A percentile compares a stretch with the other conserved stretches of the same genome.
These are phyloP conservation scores for Ramphastos sulfuratus DNA, from an alignment of 2,113 vertebrate genomes.

Conservation along the genomic window DNA sequence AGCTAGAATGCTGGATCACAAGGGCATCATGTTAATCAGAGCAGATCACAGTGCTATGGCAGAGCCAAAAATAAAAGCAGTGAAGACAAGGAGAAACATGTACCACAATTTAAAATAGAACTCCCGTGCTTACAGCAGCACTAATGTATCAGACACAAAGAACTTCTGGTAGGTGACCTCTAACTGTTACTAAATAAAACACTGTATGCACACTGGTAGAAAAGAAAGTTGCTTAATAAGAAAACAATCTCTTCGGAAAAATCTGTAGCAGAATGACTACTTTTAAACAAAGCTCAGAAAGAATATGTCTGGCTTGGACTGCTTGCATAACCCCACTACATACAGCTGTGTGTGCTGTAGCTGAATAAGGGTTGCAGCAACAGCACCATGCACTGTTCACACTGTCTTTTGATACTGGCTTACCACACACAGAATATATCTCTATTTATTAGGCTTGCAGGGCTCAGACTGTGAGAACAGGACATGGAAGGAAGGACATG, in stretches of 20 bases:
- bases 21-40: conserved; percentile 71
- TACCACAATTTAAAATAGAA: conserved; percentile 35
- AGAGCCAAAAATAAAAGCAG: conserved; percentile 44
- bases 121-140: conserved; percentile 15
- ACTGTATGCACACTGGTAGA: neutral
- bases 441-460: neutral
- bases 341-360: neutral
- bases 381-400: neutral
- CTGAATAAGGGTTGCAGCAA: neutral
- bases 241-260: neutral
- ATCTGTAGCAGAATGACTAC: neutral
- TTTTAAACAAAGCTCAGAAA: neutral
- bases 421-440: neutral
- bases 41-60: conserved; percentile 34
- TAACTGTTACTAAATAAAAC: neutral
- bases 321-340: neutral
- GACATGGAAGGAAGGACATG: neutral
- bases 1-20: conserved; percentile 59
- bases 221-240: neutral
- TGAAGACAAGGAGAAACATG: conserved; percentile 10
- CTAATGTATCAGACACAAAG: conserved; percentile 34
- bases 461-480: neutral
- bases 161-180: conserved; percentile 6
- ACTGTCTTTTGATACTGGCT: neutral
- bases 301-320: neutral